A percentile compares a stretch with the other conserved stretches of the same genome.
Conservation (phyloP, 2,888 invertebrate species). For the Tipula vernalis region DNA sequence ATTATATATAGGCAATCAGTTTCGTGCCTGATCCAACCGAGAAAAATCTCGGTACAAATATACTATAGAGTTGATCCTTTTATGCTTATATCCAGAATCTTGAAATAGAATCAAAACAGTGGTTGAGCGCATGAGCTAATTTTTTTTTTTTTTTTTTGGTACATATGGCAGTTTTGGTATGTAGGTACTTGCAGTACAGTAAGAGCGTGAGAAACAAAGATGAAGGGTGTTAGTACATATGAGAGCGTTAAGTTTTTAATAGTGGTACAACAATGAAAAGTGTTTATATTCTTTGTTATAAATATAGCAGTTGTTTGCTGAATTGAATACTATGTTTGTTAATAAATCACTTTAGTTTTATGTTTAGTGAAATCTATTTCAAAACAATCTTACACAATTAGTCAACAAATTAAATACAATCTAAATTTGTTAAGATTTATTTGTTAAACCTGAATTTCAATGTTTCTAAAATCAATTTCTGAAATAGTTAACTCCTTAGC, state of each 20-base stretch:
- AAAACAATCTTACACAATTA: no score
- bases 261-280: no score
- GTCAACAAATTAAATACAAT: no score
- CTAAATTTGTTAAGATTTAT: no score
- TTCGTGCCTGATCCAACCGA: background rate
- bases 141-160: background rate
- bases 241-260: background rate
- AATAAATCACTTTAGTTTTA: no score
- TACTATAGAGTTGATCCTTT: background rate
- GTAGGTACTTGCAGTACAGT: background rate
- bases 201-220: background rate
- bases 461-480: no score
- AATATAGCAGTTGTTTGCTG: no score
- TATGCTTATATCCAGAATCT: background rate
- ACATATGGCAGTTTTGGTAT: background rate
- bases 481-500: no score
- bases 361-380: no score
- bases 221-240: background rate
- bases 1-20: background rate
- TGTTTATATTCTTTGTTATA: no score
- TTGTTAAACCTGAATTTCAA: no score
- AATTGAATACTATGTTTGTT: no score
- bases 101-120: background rate
- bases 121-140: background rate
- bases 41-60: background rate